Evolutionary conservation across 2,888 invertebrate genomes (phyloP).

Genomic region (Drepanosiphum platanoidis): DNA sequence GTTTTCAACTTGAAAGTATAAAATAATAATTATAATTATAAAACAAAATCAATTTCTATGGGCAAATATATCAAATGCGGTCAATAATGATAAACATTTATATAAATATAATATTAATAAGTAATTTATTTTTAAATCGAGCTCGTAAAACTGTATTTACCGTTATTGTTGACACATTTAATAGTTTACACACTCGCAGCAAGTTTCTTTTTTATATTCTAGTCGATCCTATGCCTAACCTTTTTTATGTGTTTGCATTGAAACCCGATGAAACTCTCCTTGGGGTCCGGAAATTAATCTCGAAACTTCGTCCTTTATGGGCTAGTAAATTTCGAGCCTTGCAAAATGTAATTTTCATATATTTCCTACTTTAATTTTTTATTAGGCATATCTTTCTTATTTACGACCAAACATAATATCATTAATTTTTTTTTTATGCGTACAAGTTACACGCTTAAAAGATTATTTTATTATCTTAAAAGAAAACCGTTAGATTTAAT

Average conservation of each 20-base stretch:
- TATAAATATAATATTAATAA: neutral
- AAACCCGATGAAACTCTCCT: neutral
- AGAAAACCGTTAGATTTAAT: conserved; percentile 19
- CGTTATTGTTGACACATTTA: conserved; percentile 22
- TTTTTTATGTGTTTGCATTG: conserved; percentile 30
- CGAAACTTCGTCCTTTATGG: conserved; percentile 20
- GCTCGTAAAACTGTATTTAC: neutral
- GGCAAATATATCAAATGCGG: neutral
- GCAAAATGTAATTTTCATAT: conserved; percentile 20
- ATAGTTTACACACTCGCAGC: neutral
- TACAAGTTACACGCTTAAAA: neutral
- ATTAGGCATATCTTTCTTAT: neutral
- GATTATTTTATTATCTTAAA: neutral
- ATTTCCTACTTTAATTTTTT: conserved; percentile 6
- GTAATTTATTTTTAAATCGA: conserved; percentile 3
- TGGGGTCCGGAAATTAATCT: conserved; percentile 32
- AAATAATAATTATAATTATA: too few relatives aligned
- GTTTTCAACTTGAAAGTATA: too few relatives aligned
- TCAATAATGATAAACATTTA: neutral
- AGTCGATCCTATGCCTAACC: conserved; percentile 6
- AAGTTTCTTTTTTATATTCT: conserved; percentile 26
- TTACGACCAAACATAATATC: conserved; percentile 11
- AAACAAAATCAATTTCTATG: neutral
- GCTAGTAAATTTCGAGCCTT: conserved; percentile 26
- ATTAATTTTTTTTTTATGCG: conserved; percentile 7